Conservation (phyloP, 2,888 invertebrate genomes). For the Ophraella communa region DNA sequence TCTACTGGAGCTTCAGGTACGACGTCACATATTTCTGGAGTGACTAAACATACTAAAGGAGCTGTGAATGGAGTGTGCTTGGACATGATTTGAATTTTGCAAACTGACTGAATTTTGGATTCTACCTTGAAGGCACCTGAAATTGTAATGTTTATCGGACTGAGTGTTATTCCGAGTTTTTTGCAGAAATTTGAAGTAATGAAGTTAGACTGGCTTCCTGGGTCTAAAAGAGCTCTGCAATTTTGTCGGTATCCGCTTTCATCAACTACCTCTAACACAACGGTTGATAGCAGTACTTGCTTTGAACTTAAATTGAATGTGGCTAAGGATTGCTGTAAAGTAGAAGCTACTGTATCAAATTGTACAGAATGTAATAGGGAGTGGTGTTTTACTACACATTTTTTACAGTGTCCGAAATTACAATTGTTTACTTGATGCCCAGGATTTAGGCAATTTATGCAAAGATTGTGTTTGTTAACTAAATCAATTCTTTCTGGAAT, state of each 20-base stretch:
- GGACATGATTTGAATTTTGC: constrained; percentile 1
- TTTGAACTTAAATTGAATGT: not conserved
- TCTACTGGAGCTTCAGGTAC: not conserved
- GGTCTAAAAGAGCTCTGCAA: not conserved
- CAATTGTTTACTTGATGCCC: not conserved
- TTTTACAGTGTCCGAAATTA: not conserved
- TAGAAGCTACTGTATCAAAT: not conserved
- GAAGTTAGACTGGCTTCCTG: not conserved
- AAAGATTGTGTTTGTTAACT: not conserved
- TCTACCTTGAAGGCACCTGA: not conserved
- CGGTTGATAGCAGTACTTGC: not conserved
- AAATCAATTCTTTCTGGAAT: not conserved
- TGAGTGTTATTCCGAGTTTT: not conserved
- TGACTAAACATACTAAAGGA: not conserved
- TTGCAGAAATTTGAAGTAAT: not conserved
- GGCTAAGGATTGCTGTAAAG: not conserved
- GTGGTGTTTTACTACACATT: not conserved
- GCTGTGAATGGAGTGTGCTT: not conserved
- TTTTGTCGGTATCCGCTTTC: not conserved
- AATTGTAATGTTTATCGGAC: not conserved
- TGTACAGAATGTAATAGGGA: not conserved
- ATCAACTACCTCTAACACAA: not conserved
- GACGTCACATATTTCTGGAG: not conserved
- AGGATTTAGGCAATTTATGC: not conserved
- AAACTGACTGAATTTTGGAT: not conserved